Evolutionary conservation across 2,888 invertebrate genomes (phyloP).

Genomic region (Epinotia bilunana): DNA sequence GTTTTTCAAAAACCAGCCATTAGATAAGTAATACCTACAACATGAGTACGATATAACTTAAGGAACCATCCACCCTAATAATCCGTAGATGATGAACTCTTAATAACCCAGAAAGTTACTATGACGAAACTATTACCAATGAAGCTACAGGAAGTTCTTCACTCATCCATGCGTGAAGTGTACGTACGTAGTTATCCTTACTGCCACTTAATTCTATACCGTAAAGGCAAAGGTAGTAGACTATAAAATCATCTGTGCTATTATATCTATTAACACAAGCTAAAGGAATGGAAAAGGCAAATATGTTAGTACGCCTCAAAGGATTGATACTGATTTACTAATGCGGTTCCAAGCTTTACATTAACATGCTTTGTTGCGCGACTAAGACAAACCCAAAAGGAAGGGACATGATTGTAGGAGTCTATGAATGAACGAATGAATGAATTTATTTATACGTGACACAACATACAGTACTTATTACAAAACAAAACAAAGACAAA

Average conservation of each 20-base stretch:
- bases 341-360: neutral
- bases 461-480: too few species aligned
- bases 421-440: too few species aligned
- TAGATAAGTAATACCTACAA: too few species aligned
- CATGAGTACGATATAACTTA: neutral
- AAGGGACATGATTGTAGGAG: too few species aligned
- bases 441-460: too few species aligned
- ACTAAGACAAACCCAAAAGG: too few species aligned
- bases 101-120: conserved; percentile 11
- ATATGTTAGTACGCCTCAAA: neutral
- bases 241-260: neutral
- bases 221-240: neutral
- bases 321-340: neutral
- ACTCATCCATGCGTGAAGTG: conserved; percentile 6
- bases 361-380: too few species aligned
- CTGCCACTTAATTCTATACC: neutral
- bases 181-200: conserved; percentile 2
- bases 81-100: conserved; percentile 4
- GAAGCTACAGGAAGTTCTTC: conserved; percentile 2
- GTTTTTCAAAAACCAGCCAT: too few species aligned
- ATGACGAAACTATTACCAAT: conserved; percentile 4
- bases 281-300: conserved; percentile 1
- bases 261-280: conserved; percentile 8
- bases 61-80: neutral
- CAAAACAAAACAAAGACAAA: too few species aligned